phyloP scores from a whole-genome alignment of 2,113 vertebrate genomes.

The Ibidorhyncha struthersii region DNA sequence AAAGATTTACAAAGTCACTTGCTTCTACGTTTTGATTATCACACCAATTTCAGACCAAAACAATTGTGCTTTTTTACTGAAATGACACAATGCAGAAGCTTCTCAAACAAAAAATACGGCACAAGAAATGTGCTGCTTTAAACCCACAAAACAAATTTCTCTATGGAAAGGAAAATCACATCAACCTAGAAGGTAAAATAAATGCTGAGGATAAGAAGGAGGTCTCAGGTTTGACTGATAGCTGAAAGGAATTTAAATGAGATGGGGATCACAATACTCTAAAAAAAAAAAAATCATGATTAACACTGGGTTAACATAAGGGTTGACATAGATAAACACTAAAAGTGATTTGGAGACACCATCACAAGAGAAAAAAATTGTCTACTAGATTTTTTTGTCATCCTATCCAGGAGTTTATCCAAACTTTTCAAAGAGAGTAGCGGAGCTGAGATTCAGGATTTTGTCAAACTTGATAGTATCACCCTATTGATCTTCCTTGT shows the following conservation, averaged over 20 bases:
- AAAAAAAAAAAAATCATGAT: not conserved
- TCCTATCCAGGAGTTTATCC: not conserved
- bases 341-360: not conserved
- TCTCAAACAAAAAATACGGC: not conserved
- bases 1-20: not conserved
- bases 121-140: not conserved
- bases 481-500: not conserved
- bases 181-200: not conserved
- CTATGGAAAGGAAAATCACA: not conserved
- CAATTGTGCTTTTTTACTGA: not conserved
- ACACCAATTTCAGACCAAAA: not conserved
- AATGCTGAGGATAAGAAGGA: not conserved
- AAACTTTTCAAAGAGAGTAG: not conserved
- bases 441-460: not conserved
- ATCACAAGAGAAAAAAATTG: not conserved
- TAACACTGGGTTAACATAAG: not conserved
- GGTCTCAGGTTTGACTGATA: not conserved
- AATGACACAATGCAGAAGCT: not conserved
- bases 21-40: not conserved
- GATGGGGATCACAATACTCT: not conserved
- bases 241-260: not conserved
- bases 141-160: not conserved
- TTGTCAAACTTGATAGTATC: not conserved
- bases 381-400: not conserved
- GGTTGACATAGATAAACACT: not conserved